Percentiles rank a stretch among this genome's conserved stretches.
Evolutionary conservation across 1,140 invertebrate genomes (phyloP).

Genomic region (Tetraneura akinire): DNA sequence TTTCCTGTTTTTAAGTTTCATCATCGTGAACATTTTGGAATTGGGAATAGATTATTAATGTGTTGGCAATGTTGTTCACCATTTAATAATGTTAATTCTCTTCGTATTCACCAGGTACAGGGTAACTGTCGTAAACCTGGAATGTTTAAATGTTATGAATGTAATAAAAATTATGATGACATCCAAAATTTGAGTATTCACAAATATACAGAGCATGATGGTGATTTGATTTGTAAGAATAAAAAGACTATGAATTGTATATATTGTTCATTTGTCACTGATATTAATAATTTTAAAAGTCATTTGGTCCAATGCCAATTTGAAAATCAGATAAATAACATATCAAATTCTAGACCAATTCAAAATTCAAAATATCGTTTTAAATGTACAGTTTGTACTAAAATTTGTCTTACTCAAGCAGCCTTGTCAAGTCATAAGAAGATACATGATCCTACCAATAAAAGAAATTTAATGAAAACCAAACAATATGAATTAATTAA

Average conservation of each 20-base stretch:
- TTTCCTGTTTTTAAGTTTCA: constrained; percentile 40
- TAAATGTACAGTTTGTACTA: constrained; percentile 24
- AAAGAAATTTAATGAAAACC: too few relatives aligned
- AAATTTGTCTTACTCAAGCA: constrained; percentile 23
- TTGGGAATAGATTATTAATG: constrained; percentile 12
- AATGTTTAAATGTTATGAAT: constrained; percentile 43
- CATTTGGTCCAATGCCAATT: constrained; percentile 15
- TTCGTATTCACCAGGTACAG: constrained; percentile 23
- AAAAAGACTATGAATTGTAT: constrained; percentile 8
- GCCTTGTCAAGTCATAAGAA: constrained; percentile 28
- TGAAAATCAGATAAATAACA: not conserved
- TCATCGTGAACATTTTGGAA: constrained; percentile 23
- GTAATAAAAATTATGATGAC: not conserved
- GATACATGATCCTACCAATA: not conserved
- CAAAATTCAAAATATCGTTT: not conserved
- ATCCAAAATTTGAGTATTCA: constrained; percentile 36
- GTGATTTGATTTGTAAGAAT: constrained; percentile 7
- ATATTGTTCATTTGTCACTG: not conserved
- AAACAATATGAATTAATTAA: not conserved
- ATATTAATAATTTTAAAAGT: constrained; percentile 12
- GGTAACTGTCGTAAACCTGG: constrained; percentile 24
- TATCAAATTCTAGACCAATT: not conserved
- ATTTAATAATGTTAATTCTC: not conserved
- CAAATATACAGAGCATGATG: constrained; percentile 23
- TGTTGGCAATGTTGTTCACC: constrained; percentile 40